Evolutionary conservation across 2,113 vertebrate species (phyloP).

Genomic region (Motacilla alba): DNA sequence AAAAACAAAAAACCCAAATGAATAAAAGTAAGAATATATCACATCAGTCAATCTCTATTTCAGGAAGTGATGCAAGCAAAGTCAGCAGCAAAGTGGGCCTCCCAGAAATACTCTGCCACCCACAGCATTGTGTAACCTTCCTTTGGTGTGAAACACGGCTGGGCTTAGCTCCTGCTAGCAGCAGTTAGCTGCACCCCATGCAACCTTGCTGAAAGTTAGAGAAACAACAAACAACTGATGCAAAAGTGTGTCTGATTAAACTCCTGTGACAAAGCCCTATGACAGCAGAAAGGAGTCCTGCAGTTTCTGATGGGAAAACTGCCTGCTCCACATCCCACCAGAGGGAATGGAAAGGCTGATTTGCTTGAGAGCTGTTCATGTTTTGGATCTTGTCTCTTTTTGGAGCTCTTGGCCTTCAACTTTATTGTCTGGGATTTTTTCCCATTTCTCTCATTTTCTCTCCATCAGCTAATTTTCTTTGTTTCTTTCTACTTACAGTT

Average conservation of each 20-base stretch:
- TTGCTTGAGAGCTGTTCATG: not conserved
- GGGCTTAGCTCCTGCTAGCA: not conserved
- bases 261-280: not conserved
- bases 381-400: not conserved
- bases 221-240: not conserved
- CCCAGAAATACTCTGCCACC: constrained; percentile 12
- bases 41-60: constrained; percentile 1
- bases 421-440: not conserved
- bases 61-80: constrained; percentile 41
- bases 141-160: not conserved
- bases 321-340: not conserved
- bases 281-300: not conserved
- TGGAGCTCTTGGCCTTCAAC: not conserved
- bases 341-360: not conserved
- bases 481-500: not conserved
- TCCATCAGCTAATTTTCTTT: not conserved
- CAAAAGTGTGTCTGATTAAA: not conserved
- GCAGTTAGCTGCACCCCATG: not conserved
- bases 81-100: not conserved
- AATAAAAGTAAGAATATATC: constrained; percentile 10
- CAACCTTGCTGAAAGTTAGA: not conserved
- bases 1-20: not conserved
- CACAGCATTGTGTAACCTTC: constrained; percentile 36
- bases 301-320: not conserved
- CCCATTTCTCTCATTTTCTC: not conserved